A percentile compares a stretch with the other conserved stretches of the same genome.
Evolutionary conservation across 2,888 invertebrate species (phyloP).

Genomic region (Dolichomitus sp.): DNA sequence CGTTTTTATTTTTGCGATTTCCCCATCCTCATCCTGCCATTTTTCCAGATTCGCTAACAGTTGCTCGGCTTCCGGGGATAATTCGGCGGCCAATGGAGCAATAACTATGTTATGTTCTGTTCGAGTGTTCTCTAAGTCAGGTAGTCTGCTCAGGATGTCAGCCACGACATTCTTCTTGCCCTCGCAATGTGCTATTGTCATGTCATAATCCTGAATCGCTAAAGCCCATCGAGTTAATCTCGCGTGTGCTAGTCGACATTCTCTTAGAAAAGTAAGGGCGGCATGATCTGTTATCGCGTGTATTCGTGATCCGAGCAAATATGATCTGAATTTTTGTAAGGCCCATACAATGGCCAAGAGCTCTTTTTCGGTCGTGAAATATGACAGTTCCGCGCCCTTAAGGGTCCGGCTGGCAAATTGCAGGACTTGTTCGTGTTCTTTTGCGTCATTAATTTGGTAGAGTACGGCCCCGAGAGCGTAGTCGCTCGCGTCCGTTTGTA

Average conservation of each 20-base stretch:
- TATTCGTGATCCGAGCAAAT: slow-evolving; percentile 61
- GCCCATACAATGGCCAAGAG: slow-evolving; percentile 57
- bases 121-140: background rate
- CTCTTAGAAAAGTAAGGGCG: slow-evolving; percentile 67
- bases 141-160: background rate
- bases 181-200: slow-evolving; percentile 17
- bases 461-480: slow-evolving; percentile 44
- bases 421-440: slow-evolving; percentile 57
- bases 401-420: slow-evolving; percentile 70
- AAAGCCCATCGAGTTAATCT: slow-evolving; percentile 37
- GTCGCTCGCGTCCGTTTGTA: background rate
- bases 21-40: too few species aligned
- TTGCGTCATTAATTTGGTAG: slow-evolving; percentile 39
- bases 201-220: slow-evolving; percentile 37
- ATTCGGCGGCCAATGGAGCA: background rate
- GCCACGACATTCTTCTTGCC: slow-evolving; percentile 39
- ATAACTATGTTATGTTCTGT: background rate
- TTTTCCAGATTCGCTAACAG: too few species aligned
- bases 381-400: slow-evolving; percentile 49
- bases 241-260: slow-evolving; percentile 16
- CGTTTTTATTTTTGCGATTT: too few species aligned
- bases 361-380: slow-evolving; percentile 60
- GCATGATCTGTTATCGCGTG: slow-evolving; percentile 73
- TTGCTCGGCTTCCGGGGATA: background rate
- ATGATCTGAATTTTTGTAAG: slow-evolving; percentile 47